Evolutionary conservation across 2,888 invertebrate genomes (phyloP), one percentile per base, ranked within the genome.

Genomic region (Drosophila yooni): DNA sequence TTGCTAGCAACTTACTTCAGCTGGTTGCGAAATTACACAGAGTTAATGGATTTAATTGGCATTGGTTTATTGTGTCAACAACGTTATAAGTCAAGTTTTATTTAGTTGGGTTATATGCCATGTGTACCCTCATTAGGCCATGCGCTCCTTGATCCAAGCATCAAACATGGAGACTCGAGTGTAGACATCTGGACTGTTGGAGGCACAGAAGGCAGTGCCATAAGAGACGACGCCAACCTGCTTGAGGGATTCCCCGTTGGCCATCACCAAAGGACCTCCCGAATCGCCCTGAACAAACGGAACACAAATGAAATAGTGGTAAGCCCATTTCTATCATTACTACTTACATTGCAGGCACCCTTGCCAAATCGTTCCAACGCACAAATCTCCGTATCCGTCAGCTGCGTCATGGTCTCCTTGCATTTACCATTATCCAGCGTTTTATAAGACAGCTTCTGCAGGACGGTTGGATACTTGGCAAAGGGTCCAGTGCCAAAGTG

Each of bases 221-320:
- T 93, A 93, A 0, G 93, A 93, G 3, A 93, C 93, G 0, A 93
- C 82, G 38, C 93, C 93, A 10, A 93, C 92, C 73, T 93, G 92
- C 15, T 89, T 89, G 0, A 85, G 74, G 2, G 88, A 79, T 2
- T 92, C 91, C 3, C 88, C 90, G 21, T 78, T 90, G 2, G 58
- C 59, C 91, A 92, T 91, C 0, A 93, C 92, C 72, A 93, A 74
- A 18, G 93, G 93, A 29, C 93, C 93, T 21, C 93, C 93, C 40
- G 93, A 93, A 70, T 93, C 93, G 50, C 93, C 93, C 93, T 93
- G 5, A 8, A 46, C 10, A 27, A 2, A 18, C 13, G n/a, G 3
- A 10, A 46, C 11, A 5, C 25, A 11, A 31, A 15, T 10, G 3
- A 25, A 2, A 11, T 52, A n/a, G 18, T 8, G 18, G 21, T 5